A percentile compares a stretch with the other conserved stretches of the same genome.
Conservation (phyloP, 2,113 vertebrate species). For the Equus quagga region DNA sequence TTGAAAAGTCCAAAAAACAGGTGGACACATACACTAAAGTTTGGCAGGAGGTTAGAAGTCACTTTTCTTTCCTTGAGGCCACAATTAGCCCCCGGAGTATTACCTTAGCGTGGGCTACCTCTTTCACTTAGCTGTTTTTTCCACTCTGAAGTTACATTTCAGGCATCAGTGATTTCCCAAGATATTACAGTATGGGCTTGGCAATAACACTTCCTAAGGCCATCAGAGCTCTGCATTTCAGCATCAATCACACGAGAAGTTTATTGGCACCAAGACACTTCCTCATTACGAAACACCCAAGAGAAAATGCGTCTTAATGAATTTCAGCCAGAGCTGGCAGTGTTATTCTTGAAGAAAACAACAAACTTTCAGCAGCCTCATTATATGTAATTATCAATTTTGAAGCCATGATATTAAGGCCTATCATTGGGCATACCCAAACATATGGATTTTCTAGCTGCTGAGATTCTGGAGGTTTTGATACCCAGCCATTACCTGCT, state of each 20-base stretch:
- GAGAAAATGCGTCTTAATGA: constrained; percentile 69
- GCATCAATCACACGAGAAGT: constrained; percentile 41
- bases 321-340: constrained; percentile 61
- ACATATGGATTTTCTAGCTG: neutral
- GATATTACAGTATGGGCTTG: neutral
- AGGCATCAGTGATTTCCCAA: constrained; percentile 4
- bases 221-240: neutral
- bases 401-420: neutral
- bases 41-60: neutral
- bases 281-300: constrained; percentile 62
- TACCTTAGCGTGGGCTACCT: neutral
- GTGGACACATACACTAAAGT: neutral
- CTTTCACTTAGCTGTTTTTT: neutral
- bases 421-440: neutral
- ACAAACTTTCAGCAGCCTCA: neutral
- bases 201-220: neutral
- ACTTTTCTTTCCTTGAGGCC: neutral
- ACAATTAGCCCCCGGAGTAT: neutral
- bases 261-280: constrained; percentile 57
- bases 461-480: neutral
- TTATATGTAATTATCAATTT: constrained; percentile 34
- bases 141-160: constrained; percentile 22
- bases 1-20: neutral
- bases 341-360: constrained; percentile 60
- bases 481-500: neutral